Evolutionary conservation across 2,797 vertebrate genomes (phyloP), one percentile per base, ranked within the genome.

Genomic region (Acestrorhynchus altus): DNA sequence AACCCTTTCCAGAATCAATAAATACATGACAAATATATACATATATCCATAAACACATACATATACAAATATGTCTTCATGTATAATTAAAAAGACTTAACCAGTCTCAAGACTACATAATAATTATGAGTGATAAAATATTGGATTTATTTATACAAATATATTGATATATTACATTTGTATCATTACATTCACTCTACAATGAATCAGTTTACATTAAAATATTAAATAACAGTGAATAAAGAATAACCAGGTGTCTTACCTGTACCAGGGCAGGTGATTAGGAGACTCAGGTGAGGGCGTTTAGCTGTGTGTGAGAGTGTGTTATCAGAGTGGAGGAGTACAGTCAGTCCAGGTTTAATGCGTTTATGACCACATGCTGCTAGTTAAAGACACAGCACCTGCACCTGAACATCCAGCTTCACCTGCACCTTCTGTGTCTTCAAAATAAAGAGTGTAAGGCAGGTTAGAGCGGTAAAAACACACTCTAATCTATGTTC

Each of bases 371-470:
- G 24, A 71, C 68, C 39, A 82, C 46, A 35, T 46, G 1, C 40
- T 16, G 9, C 5, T 72, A 54, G 56, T 85, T 85, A 83, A 85
- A 83, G 78, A 22, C 67, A 72, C 82, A 83, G 71, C 40, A 66
- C 52, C 22, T 67, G 28, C 31, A 70, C 10, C 18, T 18, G 11
- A 2, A 61, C 52, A 18, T 67, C 22, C 40, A 70, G 8, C 18
- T 18, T 4, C 40, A 66, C 52, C 22, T 67, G 28, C 40, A 70
- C 10, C 18, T 18, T 7, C 1, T 0, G 8, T 31, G 31, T 78
- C 60, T 44, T 54, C 28, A 28, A 39, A 56, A 51, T 51, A 66
- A 57, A 64, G 52, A 26, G 22, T 8, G n/a, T 52, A 9, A 52
- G n/a, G 49, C 2, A 52, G 15, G 46, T 18, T 5, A 49, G 6